These are phyloP conservation scores for Trissolcus japonicus DNA, from an alignment of 2,888 invertebrate species.

Conservation along the genomic window DNA sequence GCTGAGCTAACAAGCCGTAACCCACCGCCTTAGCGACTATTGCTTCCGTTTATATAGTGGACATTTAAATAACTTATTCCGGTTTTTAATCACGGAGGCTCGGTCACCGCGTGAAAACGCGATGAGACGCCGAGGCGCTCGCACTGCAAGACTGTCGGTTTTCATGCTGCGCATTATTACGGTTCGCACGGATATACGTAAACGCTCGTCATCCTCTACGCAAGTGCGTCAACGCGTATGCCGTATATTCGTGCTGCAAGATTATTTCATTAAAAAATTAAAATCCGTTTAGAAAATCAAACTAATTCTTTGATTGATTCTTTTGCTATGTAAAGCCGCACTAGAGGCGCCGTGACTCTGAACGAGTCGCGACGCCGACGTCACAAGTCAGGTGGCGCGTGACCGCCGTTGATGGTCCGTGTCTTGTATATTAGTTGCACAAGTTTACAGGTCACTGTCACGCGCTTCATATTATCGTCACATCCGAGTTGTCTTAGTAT, in stretches of 20 bases:
- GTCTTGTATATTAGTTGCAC: not conserved
- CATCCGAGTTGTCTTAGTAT: slow-evolving; percentile 46
- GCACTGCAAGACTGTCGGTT: slow-evolving; percentile 77
- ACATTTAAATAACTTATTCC: slow-evolving; percentile 77
- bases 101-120: slow-evolving; percentile 74
- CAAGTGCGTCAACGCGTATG: slow-evolving; percentile 60
- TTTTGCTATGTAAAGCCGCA: slow-evolving; percentile 68
- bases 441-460: slow-evolving; percentile 25
- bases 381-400: slow-evolving; percentile 36
- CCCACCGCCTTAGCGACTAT: slow-evolving; percentile 74
- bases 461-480: slow-evolving; percentile 42
- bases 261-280: slow-evolving; percentile 77
- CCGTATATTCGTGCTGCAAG: slow-evolving; percentile 72
- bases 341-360: slow-evolving; percentile 47
- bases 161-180: slow-evolving; percentile 76
- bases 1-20: slow-evolving; percentile 54
- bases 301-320: slow-evolving; percentile 66
- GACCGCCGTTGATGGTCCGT: slow-evolving; percentile 21
- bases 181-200: slow-evolving; percentile 73
- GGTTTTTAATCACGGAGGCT: slow-evolving; percentile 77
- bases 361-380: slow-evolving; percentile 20
- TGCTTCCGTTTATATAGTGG: slow-evolving; percentile 75
- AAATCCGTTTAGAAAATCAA: slow-evolving; percentile 74
- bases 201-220: slow-evolving; percentile 61
- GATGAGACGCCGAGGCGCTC: slow-evolving; percentile 74